Percentiles rank a stretch among this genome's conserved stretches.
These are phyloP conservation scores for Clivina fossor DNA, from an alignment of 2,888 invertebrate genomes.

Conservation along the genomic window DNA sequence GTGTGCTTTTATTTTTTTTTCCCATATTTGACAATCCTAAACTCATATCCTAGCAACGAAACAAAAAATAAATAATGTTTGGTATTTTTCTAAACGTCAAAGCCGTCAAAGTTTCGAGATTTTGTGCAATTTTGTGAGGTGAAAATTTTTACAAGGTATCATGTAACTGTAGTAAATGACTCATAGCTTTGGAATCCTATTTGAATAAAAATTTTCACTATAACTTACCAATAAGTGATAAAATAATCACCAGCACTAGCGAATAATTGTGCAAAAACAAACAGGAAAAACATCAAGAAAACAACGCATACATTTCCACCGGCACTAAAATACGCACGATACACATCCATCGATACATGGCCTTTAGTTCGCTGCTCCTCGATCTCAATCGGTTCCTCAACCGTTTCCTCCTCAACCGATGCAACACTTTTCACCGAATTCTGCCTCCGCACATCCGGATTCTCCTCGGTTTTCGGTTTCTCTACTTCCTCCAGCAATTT, in stretches of 20 bases:
- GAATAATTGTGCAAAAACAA: constrained; percentile 66
- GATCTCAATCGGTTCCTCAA: constrained; percentile 49
- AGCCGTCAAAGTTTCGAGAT: no score
- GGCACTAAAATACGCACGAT: constrained; percentile 70
- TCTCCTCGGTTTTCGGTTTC: no score
- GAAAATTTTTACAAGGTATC: no score
- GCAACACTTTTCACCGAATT: constrained; percentile 59
- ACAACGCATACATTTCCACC: constrained; percentile 68
- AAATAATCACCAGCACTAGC: constrained; percentile 79
- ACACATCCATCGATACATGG: constrained; percentile 54
- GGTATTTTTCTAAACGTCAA: no score
- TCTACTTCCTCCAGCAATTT: constrained; percentile 49
- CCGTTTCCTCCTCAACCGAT: constrained; percentile 48
- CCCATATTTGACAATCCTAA: no score
- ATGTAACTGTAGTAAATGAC: no score
- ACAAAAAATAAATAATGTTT: no score
- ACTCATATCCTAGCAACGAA: no score
- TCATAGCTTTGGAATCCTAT: no score
- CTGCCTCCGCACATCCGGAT: constrained; percentile 46
- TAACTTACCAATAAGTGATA: constrained; percentile 72
- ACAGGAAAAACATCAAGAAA: constrained; percentile 62
- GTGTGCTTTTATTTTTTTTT: no score
- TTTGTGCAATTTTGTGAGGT: no score
- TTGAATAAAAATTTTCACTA: no score
- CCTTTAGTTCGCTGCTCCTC: constrained; percentile 66